Conservation (phyloP, 2,113 vertebrate species). For the Gallinago jamesoni region DNA sequence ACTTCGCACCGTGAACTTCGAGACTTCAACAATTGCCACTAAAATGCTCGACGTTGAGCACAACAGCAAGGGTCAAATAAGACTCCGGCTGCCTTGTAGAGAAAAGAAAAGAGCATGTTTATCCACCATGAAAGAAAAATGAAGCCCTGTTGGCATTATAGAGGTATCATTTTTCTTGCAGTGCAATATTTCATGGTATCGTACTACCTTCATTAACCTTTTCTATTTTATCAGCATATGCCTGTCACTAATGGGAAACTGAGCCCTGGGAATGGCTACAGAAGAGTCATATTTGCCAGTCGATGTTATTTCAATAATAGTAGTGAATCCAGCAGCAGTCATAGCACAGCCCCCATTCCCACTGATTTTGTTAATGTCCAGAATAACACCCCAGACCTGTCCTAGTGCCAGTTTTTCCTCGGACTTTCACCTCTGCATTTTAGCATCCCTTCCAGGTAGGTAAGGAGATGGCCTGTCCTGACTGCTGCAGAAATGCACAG, state of each 20-base stretch:
- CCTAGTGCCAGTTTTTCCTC: not conserved
- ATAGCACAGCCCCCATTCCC: not conserved
- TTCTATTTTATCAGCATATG: not conserved
- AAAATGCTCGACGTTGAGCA: not conserved
- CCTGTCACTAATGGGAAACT: not conserved
- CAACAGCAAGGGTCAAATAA: not conserved
- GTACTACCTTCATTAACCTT: not conserved
- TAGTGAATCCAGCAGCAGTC: not conserved
- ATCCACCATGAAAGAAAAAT: not conserved
- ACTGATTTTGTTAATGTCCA: not conserved
- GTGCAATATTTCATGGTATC: not conserved
- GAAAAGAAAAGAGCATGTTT: not conserved
- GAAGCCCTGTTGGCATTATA: not conserved
- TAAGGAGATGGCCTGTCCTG: not conserved
- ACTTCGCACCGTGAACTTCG: fast-evolving
- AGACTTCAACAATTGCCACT: not conserved
- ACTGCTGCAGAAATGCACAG: not conserved
- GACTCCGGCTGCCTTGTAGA: not conserved
- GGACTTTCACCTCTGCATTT: not conserved
- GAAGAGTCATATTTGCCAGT: not conserved
- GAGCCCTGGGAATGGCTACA: not conserved
- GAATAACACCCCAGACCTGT: not conserved
- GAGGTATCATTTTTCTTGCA: not conserved
- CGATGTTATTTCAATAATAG: not conserved
- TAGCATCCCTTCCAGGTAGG: not conserved